Conservation (phyloP, 2,888 invertebrate species). For the Drosophila kokeensis region DNA sequence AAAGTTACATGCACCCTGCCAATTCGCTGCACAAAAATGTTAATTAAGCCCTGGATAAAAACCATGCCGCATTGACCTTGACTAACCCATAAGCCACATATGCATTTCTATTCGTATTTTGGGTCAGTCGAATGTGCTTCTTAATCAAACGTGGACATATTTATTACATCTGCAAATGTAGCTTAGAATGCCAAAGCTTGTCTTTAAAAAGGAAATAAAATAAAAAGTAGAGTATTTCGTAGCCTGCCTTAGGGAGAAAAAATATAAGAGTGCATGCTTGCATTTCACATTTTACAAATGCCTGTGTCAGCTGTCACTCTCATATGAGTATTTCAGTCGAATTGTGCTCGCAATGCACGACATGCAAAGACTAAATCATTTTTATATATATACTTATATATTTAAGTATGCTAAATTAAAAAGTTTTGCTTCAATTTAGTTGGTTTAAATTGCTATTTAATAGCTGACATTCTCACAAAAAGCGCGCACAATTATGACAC, state of each 20-base stretch:
- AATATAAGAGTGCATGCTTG: conserved; percentile 5
- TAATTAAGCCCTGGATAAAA: conserved; percentile 56
- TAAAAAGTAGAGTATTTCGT: neutral
- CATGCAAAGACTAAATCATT: conserved; percentile 50
- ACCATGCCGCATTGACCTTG: conserved; percentile 52
- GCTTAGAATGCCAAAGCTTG: neutral
- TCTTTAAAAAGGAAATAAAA: neutral
- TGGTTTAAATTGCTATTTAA: conserved; percentile 67
- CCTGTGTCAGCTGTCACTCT: conserved; percentile 32
- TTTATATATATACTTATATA: conserved; percentile 5
- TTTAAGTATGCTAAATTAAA: conserved; percentile 49
- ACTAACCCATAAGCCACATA: conserved; percentile 7
- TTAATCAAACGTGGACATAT: neutral
- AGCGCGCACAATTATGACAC: conserved; percentile 58
- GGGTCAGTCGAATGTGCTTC: conserved; percentile 1
- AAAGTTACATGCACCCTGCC: conserved; percentile 21
- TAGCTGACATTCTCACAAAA: conserved; percentile 38
- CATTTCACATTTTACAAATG: conserved; percentile 9
- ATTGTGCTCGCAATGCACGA: conserved; percentile 14
- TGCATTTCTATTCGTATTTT: conserved; percentile 16
- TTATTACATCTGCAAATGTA: neutral
- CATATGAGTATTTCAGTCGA: conserved; percentile 23
- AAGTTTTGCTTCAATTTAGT: conserved; percentile 65
- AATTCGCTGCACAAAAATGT: conserved; percentile 56
- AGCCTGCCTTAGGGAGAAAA: neutral